Conservation (phyloP, 2,797 vertebrate species). For the Squalus acanthias region DNA sequence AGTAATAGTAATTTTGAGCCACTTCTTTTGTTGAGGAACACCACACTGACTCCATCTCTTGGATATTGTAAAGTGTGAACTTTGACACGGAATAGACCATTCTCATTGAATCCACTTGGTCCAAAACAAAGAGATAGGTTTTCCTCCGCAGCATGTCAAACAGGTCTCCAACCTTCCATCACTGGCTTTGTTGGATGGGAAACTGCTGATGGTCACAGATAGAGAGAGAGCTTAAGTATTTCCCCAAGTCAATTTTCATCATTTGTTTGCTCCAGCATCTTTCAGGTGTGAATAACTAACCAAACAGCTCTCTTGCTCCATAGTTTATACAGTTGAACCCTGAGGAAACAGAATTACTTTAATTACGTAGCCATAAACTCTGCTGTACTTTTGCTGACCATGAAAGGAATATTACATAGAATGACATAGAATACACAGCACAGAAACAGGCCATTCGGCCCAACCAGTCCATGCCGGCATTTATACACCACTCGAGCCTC, state of each 20-base stretch:
- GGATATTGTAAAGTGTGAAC: no score
- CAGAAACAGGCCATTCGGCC: not conserved
- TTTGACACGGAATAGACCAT: no score
- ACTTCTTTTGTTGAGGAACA: no score
- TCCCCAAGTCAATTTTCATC: not conserved
- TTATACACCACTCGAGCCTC: not conserved
- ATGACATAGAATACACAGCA: not conserved
- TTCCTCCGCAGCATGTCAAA: no score
- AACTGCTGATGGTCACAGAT: not conserved
- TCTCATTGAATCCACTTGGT: no score
- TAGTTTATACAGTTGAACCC: not conserved
- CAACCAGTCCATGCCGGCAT: not conserved
- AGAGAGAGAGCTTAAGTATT: not conserved
- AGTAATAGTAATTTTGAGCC: no score
- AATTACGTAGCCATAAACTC: not conserved
- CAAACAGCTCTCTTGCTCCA: not conserved
- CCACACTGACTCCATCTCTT: no score
- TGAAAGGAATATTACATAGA: not conserved
- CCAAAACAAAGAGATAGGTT: no score
- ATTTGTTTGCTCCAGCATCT: not conserved
- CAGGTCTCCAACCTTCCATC: no score
- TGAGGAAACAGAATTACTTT: not conserved
- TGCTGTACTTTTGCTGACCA: not conserved
- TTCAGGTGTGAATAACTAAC: not conserved
- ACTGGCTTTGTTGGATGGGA: not conserved